Evolutionary conservation across 1,140 invertebrate genomes (phyloP), one percentile per base, ranked within the genome.

Genomic region (Sycophila sp.): DNA sequence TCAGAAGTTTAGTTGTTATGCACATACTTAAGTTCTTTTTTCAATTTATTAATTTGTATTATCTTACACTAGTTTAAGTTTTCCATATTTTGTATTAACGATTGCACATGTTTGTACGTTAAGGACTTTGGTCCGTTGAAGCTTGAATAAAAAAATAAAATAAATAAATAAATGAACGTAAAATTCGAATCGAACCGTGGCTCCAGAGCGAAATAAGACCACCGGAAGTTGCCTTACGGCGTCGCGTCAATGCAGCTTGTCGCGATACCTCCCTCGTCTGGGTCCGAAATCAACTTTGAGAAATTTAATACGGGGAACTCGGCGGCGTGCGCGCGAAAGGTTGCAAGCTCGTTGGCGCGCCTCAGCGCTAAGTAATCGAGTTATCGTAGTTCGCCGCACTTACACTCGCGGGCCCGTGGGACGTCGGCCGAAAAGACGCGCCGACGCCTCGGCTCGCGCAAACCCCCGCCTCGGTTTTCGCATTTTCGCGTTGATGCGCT

Each of bases 281-380:
- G 56, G 45, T 30, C 60, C 59, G 74, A 78, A n/a, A 77, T 76
- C 72, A 72, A 73, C 69, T 75, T 75, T 74, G 51, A 71, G 71
- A 75, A 78, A 78, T 76, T 75, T 74, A 75, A 78, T 78, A 77
- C 75, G 75, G n/a, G 63, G 58, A 71, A 73, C 63, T 62, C n/a
- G 66, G 47, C 45, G 36, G 45, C 28, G 40, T n/a, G n/a, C 58
- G 72, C 42, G 68, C 59, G 72, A 70, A 71, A 75, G 73, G 64
- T 71, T 72, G 69, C 68, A 69, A 75, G 53, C 70, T 77, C 63
- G 72, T 75, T 71, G 67, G 67, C 60, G 69, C 76, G 11, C 10
- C 7, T 5, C 47, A 51, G 73, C n/a, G 76, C 76, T 75, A 75
- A 74, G 70, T 76, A 77, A 78, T 72, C 45, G 68, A 73, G 71